phyloP scores from a whole-genome alignment of 2,888 invertebrate genomes.

The Fragum whitleyi region DNA sequence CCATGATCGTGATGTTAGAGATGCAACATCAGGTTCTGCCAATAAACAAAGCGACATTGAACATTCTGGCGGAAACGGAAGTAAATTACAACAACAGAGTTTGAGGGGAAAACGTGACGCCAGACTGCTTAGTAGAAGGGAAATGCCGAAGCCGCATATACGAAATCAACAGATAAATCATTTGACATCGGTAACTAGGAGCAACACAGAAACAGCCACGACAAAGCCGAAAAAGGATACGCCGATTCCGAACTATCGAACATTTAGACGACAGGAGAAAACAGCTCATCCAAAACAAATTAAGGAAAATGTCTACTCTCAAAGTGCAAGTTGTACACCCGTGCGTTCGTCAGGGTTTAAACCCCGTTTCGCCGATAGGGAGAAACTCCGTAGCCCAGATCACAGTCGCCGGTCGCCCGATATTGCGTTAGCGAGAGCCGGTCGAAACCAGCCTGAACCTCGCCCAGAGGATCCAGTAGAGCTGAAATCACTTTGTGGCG shows the following conservation, averaged over 20 bases:
- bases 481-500: conserved; percentile 55
- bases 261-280: background rate
- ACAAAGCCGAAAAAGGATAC: conserved; percentile 7
- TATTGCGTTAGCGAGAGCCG: background rate
- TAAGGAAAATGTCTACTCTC: background rate
- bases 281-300: background rate
- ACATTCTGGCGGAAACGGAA: background rate
- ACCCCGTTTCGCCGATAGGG: background rate
- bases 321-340: background rate
- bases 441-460: background rate
- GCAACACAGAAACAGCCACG: background rate
- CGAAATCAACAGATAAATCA: background rate
- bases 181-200: background rate
- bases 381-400: conserved; percentile 2
- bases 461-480: conserved; percentile 33
- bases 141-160: conserved; percentile 6
- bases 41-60: background rate
- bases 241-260: background rate
- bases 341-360: background rate
- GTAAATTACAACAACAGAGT: background rate
- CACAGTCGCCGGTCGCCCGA: background rate
- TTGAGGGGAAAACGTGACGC: background rate
- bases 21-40: background rate
- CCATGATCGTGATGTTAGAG: background rate
- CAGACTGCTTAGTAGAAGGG: background rate